Conservation (phyloP, 2,113 vertebrate genomes). For the Bubo bubo region DNA sequence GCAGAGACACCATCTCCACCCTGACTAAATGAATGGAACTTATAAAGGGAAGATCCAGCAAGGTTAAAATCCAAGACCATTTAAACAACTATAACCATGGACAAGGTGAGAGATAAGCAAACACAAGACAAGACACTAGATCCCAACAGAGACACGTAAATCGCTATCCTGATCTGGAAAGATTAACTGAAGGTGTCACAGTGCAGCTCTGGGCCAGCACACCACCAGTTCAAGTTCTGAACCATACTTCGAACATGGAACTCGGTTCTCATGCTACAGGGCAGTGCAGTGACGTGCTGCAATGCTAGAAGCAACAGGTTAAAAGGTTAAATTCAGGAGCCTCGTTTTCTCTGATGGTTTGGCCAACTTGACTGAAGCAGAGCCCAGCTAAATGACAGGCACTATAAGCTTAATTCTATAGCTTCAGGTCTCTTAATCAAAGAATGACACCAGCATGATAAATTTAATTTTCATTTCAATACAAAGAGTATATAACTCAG, state of each 20-base stretch:
- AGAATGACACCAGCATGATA: background rate
- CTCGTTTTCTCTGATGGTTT: background rate
- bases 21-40: slow-evolving; percentile 35
- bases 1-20: slow-evolving; percentile 1
- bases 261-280: slow-evolving; percentile 22
- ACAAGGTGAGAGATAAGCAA: slow-evolving; percentile 53
- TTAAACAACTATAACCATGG: slow-evolving; percentile 55
- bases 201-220: slow-evolving; percentile 53
- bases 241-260: slow-evolving; percentile 22
- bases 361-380: background rate
- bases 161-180: slow-evolving; percentile 56
- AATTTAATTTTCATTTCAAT: background rate
- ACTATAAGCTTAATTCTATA: background rate
- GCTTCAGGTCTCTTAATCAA: background rate
- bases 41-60: slow-evolving; percentile 48
- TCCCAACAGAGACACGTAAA: slow-evolving; percentile 64
- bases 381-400: background rate
- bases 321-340: slow-evolving; percentile 26
- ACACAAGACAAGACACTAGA: slow-evolving; percentile 55
- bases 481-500: background rate
- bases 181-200: slow-evolving; percentile 62
- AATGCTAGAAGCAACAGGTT: slow-evolving; percentile 20
- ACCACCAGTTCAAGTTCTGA: slow-evolving; percentile 54
- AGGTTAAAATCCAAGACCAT: slow-evolving; percentile 49
- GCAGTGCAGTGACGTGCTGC: background rate